These are phyloP conservation scores for Gadus chalcogrammus DNA, from an alignment of 2,113 vertebrate species.

Conservation along the genomic window DNA sequence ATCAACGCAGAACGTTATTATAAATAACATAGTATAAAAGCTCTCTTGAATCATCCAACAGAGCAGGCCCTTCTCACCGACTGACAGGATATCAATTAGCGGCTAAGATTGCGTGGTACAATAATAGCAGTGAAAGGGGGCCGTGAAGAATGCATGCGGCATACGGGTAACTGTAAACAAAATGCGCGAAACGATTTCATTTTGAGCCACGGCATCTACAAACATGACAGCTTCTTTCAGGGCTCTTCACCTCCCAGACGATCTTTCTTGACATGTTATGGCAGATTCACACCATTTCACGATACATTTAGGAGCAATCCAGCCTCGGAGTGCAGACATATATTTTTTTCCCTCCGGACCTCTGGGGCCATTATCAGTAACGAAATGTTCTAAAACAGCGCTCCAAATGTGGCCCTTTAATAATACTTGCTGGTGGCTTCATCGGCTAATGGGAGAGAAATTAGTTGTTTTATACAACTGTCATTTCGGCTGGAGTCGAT, in stretches of 20 bases:
- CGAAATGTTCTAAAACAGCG: constrained; percentile 62
- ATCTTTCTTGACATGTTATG: constrained; percentile 42
- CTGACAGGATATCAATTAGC: constrained; percentile 60
- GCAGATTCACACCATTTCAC: constrained; percentile 43
- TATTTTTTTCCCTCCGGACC: constrained; percentile 55
- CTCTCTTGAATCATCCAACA: constrained; percentile 11
- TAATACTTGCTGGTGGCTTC: constrained; percentile 79
- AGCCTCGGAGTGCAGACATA: constrained; percentile 52
- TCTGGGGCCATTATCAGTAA: constrained; percentile 68
- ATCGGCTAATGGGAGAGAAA: constrained; percentile 90
- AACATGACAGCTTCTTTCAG: constrained; percentile 46
- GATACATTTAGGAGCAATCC: constrained; percentile 46
- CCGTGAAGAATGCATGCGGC: constrained; percentile 42
- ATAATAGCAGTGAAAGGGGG: constrained; percentile 59
- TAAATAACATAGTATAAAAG: constrained; percentile 25
- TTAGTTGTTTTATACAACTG: constrained; percentile 84
- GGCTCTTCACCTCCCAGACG: constrained; percentile 51
- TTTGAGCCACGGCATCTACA: constrained; percentile 34
- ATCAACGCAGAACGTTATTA: constrained; percentile 27
- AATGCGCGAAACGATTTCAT: constrained; percentile 32
- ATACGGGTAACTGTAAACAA: constrained; percentile 33
- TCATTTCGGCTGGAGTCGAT: constrained; percentile 85
- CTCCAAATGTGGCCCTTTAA: constrained; percentile 71
- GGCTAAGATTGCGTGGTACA: constrained; percentile 46
- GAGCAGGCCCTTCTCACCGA: constrained; percentile 41